phyloP scores from a whole-genome alignment of 2,888 invertebrate species.

The Cacoxenus indagator region DNA sequence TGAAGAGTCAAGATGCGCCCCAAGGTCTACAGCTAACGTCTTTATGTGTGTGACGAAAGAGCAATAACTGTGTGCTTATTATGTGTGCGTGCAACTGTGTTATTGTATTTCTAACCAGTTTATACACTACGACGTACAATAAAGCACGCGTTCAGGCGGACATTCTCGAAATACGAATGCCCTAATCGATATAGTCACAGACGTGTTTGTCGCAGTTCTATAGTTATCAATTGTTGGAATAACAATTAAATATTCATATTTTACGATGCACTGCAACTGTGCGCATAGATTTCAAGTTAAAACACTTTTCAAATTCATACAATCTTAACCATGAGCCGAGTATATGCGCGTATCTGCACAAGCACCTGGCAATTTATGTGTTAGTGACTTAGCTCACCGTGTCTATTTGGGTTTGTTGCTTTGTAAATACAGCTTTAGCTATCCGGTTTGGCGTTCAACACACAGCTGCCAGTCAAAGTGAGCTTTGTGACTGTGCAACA shows the following conservation, averaged over 20 bases:
- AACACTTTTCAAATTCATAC: neutral
- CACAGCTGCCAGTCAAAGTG: constrained; percentile 6
- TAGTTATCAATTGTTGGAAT: too few species aligned
- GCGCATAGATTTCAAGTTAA: neutral
- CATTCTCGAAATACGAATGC: neutral
- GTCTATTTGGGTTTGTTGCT: neutral
- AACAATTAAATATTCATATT: too few species aligned
- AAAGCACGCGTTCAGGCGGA: neutral
- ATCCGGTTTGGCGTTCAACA: neutral
- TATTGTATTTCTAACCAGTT: constrained; percentile 52
- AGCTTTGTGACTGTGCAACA: constrained; percentile 45
- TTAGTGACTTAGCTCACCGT: neutral
- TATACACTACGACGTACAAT: constrained; percentile 29
- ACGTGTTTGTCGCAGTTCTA: neutral
- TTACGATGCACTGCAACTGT: too few species aligned
- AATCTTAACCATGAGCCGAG: neutral
- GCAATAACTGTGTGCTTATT: constrained; percentile 1
- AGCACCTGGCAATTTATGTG: neutral
- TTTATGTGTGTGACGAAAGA: neutral
- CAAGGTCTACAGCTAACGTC: constrained; percentile 44
- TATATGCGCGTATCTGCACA: neutral
- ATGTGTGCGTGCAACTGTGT: constrained; percentile 25
- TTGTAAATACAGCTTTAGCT: neutral
- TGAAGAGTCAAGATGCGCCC: constrained; percentile 57
- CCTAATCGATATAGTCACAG: neutral